These are phyloP conservation scores for Scaptomyza cyrtandrae DNA, from an alignment of 2,888 invertebrate genomes.

Conservation along the genomic window DNA sequence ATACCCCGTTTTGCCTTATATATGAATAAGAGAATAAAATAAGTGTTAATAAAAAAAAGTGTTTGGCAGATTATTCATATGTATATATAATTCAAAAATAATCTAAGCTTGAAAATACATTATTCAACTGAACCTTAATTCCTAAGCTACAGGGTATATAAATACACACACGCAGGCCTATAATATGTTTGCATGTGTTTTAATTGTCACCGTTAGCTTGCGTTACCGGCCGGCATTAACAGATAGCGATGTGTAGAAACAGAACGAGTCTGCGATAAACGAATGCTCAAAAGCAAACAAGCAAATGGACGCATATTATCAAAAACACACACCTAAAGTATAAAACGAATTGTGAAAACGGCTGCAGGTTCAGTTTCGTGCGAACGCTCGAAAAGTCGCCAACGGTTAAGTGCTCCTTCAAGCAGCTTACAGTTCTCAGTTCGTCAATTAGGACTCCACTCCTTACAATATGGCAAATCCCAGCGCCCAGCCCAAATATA, in stretches of 20 bases:
- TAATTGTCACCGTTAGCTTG: not conserved
- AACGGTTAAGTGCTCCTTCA: constrained; percentile 10
- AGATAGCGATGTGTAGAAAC: constrained; percentile 29
- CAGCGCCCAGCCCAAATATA: constrained; percentile 65
- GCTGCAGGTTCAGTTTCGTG: constrained; percentile 54
- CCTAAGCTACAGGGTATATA: constrained; percentile 27
- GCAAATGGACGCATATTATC: constrained; percentile 13
- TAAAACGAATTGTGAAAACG: constrained; percentile 48
- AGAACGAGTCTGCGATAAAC: constrained; percentile 44
- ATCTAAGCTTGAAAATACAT: no score
- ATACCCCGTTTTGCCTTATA: not conserved
- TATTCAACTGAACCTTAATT: no score
- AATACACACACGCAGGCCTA: not conserved
- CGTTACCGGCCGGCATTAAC: constrained; percentile 62
- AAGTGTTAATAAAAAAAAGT: no score
- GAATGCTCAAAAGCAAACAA: constrained; percentile 38
- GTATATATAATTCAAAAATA: no score
- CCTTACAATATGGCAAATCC: constrained; percentile 65
- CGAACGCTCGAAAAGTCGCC: constrained; percentile 36
- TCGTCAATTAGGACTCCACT: not conserved
- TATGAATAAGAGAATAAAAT: not conserved
- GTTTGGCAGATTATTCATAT: not conserved
- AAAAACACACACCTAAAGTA: constrained; percentile 27
- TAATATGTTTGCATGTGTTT: not conserved
- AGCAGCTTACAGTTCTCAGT: constrained; percentile 1